Evolutionary conservation across 2,113 vertebrate genomes (phyloP).

Genomic region (Pyxicephalus adspersus): DNA sequence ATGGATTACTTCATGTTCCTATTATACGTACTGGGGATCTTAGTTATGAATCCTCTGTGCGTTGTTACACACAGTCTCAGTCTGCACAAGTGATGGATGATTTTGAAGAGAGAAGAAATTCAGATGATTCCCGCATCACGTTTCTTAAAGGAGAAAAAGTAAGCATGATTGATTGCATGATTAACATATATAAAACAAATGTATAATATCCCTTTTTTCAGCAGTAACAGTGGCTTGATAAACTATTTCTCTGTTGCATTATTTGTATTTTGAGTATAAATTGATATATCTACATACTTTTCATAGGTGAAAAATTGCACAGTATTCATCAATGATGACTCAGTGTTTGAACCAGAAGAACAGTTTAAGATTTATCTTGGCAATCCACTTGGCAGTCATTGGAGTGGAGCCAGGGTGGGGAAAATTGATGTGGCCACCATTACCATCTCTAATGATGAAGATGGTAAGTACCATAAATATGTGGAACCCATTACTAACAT

Average conservation of each 20-base stretch:
- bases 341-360: slow-evolving; percentile 93
- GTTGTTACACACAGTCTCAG: slow-evolving; percentile 88
- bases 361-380: slow-evolving; percentile 88
- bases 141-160: slow-evolving; percentile 94
- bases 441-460: slow-evolving; percentile 92
- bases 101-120: slow-evolving; percentile 86
- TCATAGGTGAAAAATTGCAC: slow-evolving; percentile 92
- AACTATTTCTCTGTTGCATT: background rate
- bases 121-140: slow-evolving; percentile 84
- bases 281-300: background rate
- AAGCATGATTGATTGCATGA: slow-evolving; percentile 43
- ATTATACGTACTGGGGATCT: slow-evolving; percentile 87
- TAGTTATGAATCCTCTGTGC: slow-evolving; percentile 87
- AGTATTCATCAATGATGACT: slow-evolving; percentile 85
- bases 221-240: no score
- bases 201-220: no score
- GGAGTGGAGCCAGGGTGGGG: slow-evolving; percentile 92
- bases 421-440: slow-evolving; percentile 77
- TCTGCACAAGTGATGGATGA: slow-evolving; percentile 87
- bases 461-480: slow-evolving; percentile 75
- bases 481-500: background rate
- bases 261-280: background rate
- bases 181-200: no score
- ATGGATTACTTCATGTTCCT: slow-evolving; percentile 79
- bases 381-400: slow-evolving; percentile 88